A percentile compares a stretch with the other conserved stretches of the same genome.
Conservation (phyloP, 2,797 vertebrate species). For the Xiphophorus birchmanni region DNA sequence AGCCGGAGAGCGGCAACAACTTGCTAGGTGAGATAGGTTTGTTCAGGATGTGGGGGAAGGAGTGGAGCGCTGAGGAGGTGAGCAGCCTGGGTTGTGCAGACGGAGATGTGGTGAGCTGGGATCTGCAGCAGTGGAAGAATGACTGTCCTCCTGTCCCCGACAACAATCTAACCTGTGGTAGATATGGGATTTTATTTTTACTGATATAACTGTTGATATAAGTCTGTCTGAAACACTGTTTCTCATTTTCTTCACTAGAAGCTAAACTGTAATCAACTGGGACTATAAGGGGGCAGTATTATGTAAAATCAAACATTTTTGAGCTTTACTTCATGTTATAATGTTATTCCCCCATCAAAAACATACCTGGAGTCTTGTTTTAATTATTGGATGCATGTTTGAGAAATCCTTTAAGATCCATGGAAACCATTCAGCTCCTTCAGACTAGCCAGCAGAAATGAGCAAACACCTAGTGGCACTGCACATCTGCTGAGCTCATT, state of each 20-base stretch:
- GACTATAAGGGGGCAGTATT: no score
- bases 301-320: no score
- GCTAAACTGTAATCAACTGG: not conserved
- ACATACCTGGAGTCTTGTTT: no score
- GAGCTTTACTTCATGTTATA: no score
- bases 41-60: conserved; percentile 80
- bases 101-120: conserved; percentile 81
- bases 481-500: no score
- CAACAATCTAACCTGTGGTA: conserved; percentile 72
- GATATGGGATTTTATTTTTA: conserved; percentile 28
- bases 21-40: conserved; percentile 74
- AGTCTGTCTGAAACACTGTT: not conserved
- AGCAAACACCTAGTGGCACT: no score
- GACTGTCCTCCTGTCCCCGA: conserved; percentile 39
- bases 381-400: no score
- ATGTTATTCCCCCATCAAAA: no score
- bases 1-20: conserved; percentile 32
- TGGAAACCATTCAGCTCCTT: no score
- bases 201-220: not conserved
- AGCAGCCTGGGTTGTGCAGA: conserved; percentile 63
- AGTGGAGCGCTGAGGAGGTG: conserved; percentile 58
- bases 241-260: not conserved
- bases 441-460: no score
- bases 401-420: no score
- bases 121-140: conserved; percentile 65